Evolutionary conservation across 2,113 vertebrate species (phyloP), one percentile per base, ranked within the genome.

Genomic region (Austrofundulus limnaeus): DNA sequence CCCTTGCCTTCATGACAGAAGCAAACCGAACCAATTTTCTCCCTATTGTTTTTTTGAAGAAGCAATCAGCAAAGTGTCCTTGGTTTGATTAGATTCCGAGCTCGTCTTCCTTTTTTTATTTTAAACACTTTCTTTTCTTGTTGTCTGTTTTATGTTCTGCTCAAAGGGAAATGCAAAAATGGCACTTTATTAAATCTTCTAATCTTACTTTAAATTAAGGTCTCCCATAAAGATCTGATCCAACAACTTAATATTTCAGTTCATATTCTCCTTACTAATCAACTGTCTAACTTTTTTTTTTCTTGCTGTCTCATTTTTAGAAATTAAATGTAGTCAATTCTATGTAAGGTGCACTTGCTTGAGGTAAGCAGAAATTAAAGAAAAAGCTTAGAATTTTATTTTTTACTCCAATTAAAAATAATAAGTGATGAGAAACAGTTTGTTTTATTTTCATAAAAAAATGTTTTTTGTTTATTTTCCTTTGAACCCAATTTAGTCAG

Each of bases 81-180:
- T 81, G 76, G 74, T 88, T 88, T 90, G 82, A 88, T 90, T 86
- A 83, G 82, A 87, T 85, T 81, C 78, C 57, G 52, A 75, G 71
- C 39, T 56, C 46, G 49, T 61, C 67, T 81, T 61, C 61, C 78
- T 70, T 31, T 71, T 62, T 11, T 61, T 45, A 55, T 72, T 80
- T 81, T 75, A 61, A 59, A 70, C 58, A 70, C 53, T 66, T 64
- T 66, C 14, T 64, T 60, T 16, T 31, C 46, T 42, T 56, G 52
- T 25, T 61, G 49, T 60, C 54, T 63, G 51, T 81, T 75, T 50
- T 64, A 39, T 66, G 38, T 2, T 25, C 24, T 16, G 46, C 7
- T 39, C 16, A 49, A 63, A 48, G 38, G 16, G 70, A 72, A 72
- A 52, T 47, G 61, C 37, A 66, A 73, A 73, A 34, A 19, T 54